Evolutionary conservation across 2,797 vertebrate genomes (phyloP).

Genomic region (Psittacula echo): DNA sequence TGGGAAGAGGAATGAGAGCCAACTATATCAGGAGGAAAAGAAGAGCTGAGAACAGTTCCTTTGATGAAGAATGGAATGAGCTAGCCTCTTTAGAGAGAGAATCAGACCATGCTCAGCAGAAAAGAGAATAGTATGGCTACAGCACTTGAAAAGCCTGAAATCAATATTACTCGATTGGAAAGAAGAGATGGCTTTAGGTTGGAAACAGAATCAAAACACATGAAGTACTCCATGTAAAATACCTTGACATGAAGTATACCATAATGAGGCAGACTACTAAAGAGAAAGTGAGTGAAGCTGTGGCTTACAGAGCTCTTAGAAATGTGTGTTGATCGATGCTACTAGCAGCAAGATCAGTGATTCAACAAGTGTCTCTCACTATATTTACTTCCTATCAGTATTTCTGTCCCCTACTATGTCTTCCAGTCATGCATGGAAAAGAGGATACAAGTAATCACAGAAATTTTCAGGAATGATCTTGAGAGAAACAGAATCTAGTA

Average conservation of each 20-base stretch:
- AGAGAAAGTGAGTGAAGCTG: not conserved
- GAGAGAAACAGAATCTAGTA: not conserved
- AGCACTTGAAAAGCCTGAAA: slow-evolving; percentile 39
- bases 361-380: not conserved
- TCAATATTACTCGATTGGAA: slow-evolving; percentile 41
- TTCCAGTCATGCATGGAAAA: not conserved
- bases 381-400: slow-evolving; percentile 2
- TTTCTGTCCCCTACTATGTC: not conserved
- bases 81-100: slow-evolving; percentile 11
- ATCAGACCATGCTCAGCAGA: not conserved
- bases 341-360: not conserved
- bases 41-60: slow-evolving; percentile 30
- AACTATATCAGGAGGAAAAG: slow-evolving; percentile 21
- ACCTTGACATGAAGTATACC: not conserved
- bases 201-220: slow-evolving; percentile 21
- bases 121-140: not conserved
- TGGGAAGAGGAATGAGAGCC: not conserved
- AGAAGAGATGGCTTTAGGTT: not conserved
- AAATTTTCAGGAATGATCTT: slow-evolving; percentile 12
- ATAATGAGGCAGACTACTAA: not conserved
- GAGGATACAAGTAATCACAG: not conserved
- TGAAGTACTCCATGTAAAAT: slow-evolving; percentile 34
- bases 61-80: slow-evolving; percentile 33
- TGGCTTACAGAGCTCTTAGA: not conserved
- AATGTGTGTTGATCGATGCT: not conserved